phyloP scores from a whole-genome alignment of 2,888 invertebrate genomes.

The Dasysyrphus tricinctus region DNA sequence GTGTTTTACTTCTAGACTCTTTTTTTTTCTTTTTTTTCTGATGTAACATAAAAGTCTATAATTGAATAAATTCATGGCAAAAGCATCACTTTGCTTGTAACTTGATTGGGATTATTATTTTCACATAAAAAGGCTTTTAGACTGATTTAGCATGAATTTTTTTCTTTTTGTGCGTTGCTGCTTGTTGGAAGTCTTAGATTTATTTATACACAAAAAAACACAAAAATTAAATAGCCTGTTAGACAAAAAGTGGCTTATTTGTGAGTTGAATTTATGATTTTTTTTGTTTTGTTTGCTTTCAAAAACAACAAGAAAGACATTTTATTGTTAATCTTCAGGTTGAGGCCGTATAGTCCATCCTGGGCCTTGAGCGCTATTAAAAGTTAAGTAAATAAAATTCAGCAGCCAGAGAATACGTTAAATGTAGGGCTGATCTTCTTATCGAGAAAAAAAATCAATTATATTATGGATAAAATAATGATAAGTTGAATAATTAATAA shows the following conservation, averaged over 20 bases:
- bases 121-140: slow-evolving; percentile 49
- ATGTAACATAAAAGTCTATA: slow-evolving; percentile 40
- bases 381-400: too few species aligned
- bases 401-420: too few species aligned
- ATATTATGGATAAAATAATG: too few species aligned
- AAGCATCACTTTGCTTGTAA: slow-evolving; percentile 29
- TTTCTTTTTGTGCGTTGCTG: not conserved
- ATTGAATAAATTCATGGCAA: slow-evolving; percentile 57
- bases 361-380: too few species aligned
- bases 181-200: not conserved
- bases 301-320: not conserved
- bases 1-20: not conserved
- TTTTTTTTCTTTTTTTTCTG: not conserved
- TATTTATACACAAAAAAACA: not conserved
- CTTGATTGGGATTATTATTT: slow-evolving; percentile 40
- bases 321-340: not conserved
- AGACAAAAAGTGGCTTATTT: slow-evolving; percentile 16
- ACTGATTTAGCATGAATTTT: slow-evolving; percentile 17
- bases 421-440: not conserved
- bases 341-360: too few species aligned
- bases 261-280: slow-evolving; percentile 10
- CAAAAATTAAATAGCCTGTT: slow-evolving; percentile 21
- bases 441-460: not conserved
- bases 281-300: not conserved
- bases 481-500: not conserved